Evolutionary conservation across 2,113 vertebrate species (phyloP), one percentile per base, ranked within the genome.

Genomic region (Zootoca vivipara): DNA sequence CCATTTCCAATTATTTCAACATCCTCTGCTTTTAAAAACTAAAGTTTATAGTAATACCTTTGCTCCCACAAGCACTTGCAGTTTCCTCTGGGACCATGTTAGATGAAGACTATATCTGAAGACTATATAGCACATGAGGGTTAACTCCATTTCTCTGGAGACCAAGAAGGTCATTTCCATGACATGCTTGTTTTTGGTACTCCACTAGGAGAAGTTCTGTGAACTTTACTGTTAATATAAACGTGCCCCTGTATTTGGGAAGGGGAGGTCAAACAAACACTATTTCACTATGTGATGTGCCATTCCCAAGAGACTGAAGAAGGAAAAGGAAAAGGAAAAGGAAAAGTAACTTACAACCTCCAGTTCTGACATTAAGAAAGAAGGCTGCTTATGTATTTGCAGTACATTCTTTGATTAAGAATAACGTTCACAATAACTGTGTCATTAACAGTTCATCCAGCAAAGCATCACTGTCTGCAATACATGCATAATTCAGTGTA

Each of bases 31-130:
- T 91, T 89, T 93, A 90, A 94, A 93, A 91, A 87, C 90, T 89
- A 89, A 84, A 90, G 42, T 93, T 91, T 93, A 89, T 92, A 89
- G 90, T 93, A 94, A 94, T 91, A 74, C 24, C 69, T 93, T 92
- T 87, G 70, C 85, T 92, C 92, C 92, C 86, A 93, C 42, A 9
- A 90, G 74, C 69, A 81, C 35, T 85, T 3, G 83, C 0, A 87
- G 33, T 69, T 92, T 92, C 85, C 89, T 92, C 83, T 0, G 18
- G 92, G 95, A 92, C 86, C 79, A 86, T 1, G 26, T 88, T 80
- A 88, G 89, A 89, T 86, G 82, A 73, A 52, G 72, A 20, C n/a
- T 38, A 46, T 94, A 87, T 93, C 85, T 90, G 83, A 78, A 72
- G 89, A 82, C 86, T 89, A 65, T 89, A 65, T 78, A 77, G 35